Base-by-base conservation (phyloP, 2,888 invertebrate species). In the Drosophila peninsularis region DNA sequence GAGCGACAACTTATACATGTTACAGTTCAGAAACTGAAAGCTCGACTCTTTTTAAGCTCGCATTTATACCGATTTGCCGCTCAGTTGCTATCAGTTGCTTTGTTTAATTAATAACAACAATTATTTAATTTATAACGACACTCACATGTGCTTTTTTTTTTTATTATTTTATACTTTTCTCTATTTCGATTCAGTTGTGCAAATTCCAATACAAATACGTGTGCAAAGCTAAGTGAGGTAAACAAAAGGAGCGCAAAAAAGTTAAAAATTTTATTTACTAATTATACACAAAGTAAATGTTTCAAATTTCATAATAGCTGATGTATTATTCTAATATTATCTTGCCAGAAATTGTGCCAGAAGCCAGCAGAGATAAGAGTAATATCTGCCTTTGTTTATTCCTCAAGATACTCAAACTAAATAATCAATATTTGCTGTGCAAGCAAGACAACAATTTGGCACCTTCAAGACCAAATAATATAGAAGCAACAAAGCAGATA, bases 21-120 rank as follows among this genome's bases (percentile, higher is more conserved):
- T 64, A 19, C 24, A 4, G 14, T n/a, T 17, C 36, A 13, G 11
- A 19, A 41, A 67, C 68, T 68, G 36, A 49, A 5, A 3, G 7
- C 5, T 37, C 2, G 13, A 10, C 5, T 37, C 11, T 36, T 47
- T 30, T 13, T 10, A 7, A 36, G 13, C 36, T 6, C 19, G 7
- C 13, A 47, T 68, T 68, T 68, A 68, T 67, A 67, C 10, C 13
- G n/a, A 24, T 57, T 24, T 52, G 14, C 11, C 11, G 47, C 7
- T 30, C 11, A n/a, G 13, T 19, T 30, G 17, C 5, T 47, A 41
- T 53, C n/a, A 36, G 21, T n/a, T 30, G 34, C 21, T 47, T 57
- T 52, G 67, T 67, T 37, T 30, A 21, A 19, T 37, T 30, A 30
- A 30, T 27, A 36, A 36, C 10, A 42, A 14, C 14, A 19, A 30